These are phyloP conservation scores for Tenualosa ilisha DNA, from an alignment of 2,797 vertebrate species.

Conservation along the genomic window DNA sequence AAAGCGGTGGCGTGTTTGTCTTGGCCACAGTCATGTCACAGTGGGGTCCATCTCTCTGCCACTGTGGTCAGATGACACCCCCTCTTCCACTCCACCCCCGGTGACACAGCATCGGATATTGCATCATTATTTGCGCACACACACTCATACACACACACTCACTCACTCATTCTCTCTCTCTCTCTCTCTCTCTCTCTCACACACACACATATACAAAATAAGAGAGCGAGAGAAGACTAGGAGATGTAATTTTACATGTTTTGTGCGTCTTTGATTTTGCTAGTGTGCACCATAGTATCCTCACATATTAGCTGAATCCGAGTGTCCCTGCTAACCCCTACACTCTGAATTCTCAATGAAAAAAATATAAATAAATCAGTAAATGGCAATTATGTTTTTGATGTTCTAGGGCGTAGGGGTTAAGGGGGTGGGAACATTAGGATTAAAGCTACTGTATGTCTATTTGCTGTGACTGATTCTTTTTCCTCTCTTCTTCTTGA, in stretches of 20 bases:
- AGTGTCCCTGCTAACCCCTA: too few relatives aligned
- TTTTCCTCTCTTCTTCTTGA: neutral
- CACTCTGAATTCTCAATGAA: too few relatives aligned
- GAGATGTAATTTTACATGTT: too few relatives aligned
- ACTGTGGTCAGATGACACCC: slow-evolving; percentile 50
- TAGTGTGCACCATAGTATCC: too few relatives aligned
- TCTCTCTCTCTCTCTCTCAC: neutral
- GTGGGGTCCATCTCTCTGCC: slow-evolving; percentile 56
- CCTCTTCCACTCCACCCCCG: neutral
- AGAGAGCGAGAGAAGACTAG: too few relatives aligned
- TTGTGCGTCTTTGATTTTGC: too few relatives aligned
- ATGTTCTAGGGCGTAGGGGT: too few relatives aligned
- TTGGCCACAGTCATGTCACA: slow-evolving; percentile 62
- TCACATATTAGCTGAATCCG: too few relatives aligned
- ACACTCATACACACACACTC: neutral
- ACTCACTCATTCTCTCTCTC: neutral
- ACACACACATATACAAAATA: slow-evolving; percentile 1
- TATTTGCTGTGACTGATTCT: neutral
- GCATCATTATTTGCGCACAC: neutral
- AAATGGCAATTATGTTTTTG: too few relatives aligned
- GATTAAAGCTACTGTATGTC: too few relatives aligned
- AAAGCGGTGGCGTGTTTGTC: slow-evolving; percentile 69
- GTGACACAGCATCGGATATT: neutral
- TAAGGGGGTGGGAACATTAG: too few relatives aligned
- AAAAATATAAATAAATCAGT: too few relatives aligned